phyloP scores from a whole-genome alignment of 1,140 invertebrate species.

The Agrypnia vestita region DNA sequence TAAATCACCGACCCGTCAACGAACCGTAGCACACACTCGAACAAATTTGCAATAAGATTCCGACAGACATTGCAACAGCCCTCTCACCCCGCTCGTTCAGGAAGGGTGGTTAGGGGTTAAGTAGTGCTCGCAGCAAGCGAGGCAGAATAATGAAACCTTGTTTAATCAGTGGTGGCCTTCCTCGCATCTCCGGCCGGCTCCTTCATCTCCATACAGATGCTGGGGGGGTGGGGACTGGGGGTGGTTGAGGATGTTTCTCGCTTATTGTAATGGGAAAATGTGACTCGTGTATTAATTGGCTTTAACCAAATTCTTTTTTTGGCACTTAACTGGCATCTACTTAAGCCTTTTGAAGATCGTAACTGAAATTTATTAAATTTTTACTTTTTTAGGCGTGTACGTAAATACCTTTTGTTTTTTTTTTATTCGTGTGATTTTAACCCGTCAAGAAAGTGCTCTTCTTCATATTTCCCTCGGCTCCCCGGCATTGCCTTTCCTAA shows the following conservation, averaged over 20 bases:
- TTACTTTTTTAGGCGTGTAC: too few relatives aligned
- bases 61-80: constrained; percentile 3
- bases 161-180: constrained; percentile 51
- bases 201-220: constrained; percentile 34
- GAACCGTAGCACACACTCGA: neutral
- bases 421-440: too few relatives aligned
- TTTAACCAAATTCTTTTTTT: too few relatives aligned
- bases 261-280: constrained; percentile 21
- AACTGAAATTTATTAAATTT: too few relatives aligned
- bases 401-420: too few relatives aligned
- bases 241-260: neutral
- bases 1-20: too few relatives aligned
- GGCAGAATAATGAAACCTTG: constrained; percentile 52
- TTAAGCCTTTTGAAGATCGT: neutral
- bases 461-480: too few relatives aligned
- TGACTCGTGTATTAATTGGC: constrained; percentile 12
- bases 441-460: too few relatives aligned
- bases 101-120: constrained; percentile 19
- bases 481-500: too few relatives aligned
- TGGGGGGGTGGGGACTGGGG: neutral
- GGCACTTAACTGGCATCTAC: neutral
- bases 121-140: constrained; percentile 29
- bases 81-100: neutral
- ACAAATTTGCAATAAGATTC: constrained; percentile 21
- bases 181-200: constrained; percentile 4